Evolutionary conservation across 2,888 invertebrate species (phyloP), one percentile per base, ranked within the genome.

Genomic region (Philopedon plagiatum): DNA sequence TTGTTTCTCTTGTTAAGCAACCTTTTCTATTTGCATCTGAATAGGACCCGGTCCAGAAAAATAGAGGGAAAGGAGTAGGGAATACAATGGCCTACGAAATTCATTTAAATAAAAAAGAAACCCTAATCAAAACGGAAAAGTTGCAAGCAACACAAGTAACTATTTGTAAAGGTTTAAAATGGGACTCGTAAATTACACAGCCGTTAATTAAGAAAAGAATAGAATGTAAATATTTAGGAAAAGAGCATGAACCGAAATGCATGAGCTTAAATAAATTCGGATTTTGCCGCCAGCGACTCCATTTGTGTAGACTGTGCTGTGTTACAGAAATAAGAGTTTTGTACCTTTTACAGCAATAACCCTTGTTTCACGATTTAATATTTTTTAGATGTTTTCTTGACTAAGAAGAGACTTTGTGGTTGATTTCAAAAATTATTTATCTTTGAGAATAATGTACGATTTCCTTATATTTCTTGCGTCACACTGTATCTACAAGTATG

Each of bases 121-220:
- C 62, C 62, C 46, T 62, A 62, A 62, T 62, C 62, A 62, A 46
- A 62, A 62, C 62, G 29, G 49, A 44, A 44, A 62, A 62, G 32
- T 46, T 49, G 62, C 49, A 34, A 46, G 44, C 29, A 62, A 62
- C 46, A 62, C 46, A 62, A 54, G 62, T 62, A 62, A 62, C 62
- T 62, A 62, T 62, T 62, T 49, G 62, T 62, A 46, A 26, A 29
- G 46, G 34, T 62, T 46, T 46, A 32, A 49, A 49, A 49, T 46
- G 19, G 46, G n/a, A 61, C 58, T 37, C 39, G 60, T 29, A 62
- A 62, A 62, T 62, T 62, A 34, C 49, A 11, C 15, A 9, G 18
- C 21, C 44, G 62, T 62, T 62, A 62, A 62, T 62, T 62, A 62
- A 49, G 15, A 23, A 34, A 44, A 49, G 32, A 49, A 49, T 62